Conservation (phyloP, 1,140 invertebrate genomes). For the Cydia splendana region DNA sequence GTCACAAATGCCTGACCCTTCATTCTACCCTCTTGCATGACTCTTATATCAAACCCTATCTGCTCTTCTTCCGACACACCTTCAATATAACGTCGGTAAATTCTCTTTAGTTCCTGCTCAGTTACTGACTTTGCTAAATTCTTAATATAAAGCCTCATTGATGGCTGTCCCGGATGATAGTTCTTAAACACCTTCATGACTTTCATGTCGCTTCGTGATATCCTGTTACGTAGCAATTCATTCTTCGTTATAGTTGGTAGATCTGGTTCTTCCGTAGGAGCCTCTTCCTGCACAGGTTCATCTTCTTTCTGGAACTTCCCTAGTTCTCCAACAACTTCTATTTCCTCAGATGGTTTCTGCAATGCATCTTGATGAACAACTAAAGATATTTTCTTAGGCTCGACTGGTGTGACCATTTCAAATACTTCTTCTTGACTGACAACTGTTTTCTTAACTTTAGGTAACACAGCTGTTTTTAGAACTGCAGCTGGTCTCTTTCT, state of each 20-base stretch:
- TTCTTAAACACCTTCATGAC: slow-evolving; percentile 92
- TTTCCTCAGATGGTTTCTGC: slow-evolving; percentile 57
- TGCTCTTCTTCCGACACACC: slow-evolving; percentile 70
- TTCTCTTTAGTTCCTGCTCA: slow-evolving; percentile 87
- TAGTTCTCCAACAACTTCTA: slow-evolving; percentile 62
- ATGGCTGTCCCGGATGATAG: slow-evolving; percentile 90
- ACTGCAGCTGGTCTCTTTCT: slow-evolving; percentile 84
- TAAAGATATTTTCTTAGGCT: slow-evolving; percentile 84
- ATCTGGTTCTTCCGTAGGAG: slow-evolving; percentile 50
- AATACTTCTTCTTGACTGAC: slow-evolving; percentile 84
- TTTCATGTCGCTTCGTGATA: slow-evolving; percentile 88
- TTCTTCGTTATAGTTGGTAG: slow-evolving; percentile 83
- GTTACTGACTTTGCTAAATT: slow-evolving; percentile 92
- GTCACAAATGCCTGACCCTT: slow-evolving; percentile 97
- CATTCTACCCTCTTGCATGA: slow-evolving; percentile 97
- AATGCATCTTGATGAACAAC: slow-evolving; percentile 78
- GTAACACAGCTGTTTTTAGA: slow-evolving; percentile 53
- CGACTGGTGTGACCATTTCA: slow-evolving; percentile 80
- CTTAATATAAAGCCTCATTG: slow-evolving; percentile 94
- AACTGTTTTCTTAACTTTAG: slow-evolving; percentile 67
- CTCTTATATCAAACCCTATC: slow-evolving; percentile 88
- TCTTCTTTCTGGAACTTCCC: slow-evolving; percentile 69
- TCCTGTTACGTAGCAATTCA: slow-evolving; percentile 84
- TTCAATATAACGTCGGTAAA: slow-evolving; percentile 87
- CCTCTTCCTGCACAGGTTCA: slow-evolving; percentile 50